These are phyloP conservation scores for Ciconia nigra DNA, from an alignment of 2,797 vertebrate genomes.

Conservation along the genomic window DNA sequence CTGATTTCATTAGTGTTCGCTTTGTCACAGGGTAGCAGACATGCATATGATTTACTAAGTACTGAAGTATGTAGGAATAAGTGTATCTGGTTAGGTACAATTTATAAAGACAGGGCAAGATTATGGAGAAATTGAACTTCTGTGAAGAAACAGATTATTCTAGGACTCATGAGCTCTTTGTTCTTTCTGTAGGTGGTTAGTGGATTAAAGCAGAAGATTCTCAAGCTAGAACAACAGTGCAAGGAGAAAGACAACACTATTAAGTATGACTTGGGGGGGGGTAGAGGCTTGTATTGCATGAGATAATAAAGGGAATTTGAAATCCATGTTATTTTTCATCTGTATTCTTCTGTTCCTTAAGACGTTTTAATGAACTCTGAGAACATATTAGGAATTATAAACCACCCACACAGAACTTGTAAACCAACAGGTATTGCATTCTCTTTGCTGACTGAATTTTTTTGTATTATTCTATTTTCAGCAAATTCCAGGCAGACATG, in stretches of 20 bases:
- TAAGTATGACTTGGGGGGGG: constrained; percentile 70
- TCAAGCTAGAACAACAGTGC: constrained; percentile 90
- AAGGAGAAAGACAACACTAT: constrained; percentile 86
- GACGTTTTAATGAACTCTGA: background rate
- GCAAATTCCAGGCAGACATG: constrained; percentile 87
- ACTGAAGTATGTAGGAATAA: background rate
- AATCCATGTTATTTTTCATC: background rate
- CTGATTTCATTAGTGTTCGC: background rate
- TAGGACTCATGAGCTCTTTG: background rate
- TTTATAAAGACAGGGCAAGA: background rate
- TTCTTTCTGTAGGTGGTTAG: constrained; percentile 79
- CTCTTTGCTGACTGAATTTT: background rate
- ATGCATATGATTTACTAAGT: background rate
- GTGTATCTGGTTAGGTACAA: background rate
- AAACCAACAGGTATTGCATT: background rate
- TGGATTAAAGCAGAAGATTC: constrained; percentile 88
- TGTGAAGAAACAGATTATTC: background rate
- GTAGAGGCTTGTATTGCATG: background rate
- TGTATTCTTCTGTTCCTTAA: background rate
- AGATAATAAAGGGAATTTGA: background rate
- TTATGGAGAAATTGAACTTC: background rate
- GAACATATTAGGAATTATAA: background rate
- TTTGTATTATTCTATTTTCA: constrained; percentile 55
- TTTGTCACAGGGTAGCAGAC: background rate
- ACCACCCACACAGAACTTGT: background rate